Base-by-base conservation (phyloP, 2,797 vertebrate genomes). In the Megalops cyprinoides region DNA sequence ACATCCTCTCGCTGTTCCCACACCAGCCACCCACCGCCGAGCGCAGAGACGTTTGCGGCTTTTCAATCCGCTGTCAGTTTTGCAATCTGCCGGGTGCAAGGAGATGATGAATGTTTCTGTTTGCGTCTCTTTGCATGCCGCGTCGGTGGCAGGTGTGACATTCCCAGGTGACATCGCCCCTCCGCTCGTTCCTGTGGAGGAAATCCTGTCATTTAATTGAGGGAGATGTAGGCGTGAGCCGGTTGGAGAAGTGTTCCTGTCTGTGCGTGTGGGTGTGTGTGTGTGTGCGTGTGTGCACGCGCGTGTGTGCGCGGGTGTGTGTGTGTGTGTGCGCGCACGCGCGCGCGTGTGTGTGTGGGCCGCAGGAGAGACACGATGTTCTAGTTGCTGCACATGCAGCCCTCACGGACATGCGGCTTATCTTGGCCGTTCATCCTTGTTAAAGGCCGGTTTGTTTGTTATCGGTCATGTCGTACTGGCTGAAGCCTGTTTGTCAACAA, bases 1-100 rank as follows among this genome's bases (percentile, higher is more conserved):
- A 86, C 84, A 65, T 69, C 48, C 56, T n/a, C 39, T n/a, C n/a
- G n/a, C n/a, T n/a, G n/a, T n/a, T n/a, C n/a, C n/a, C n/a, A n/a
- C n/a, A n/a, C n/a, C n/a, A n/a, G n/a, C n/a, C n/a, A n/a, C n/a
- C n/a, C n/a, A n/a, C n/a, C n/a, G n/a, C n/a, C n/a, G n/a, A n/a
- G n/a, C n/a, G n/a, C n/a, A n/a, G n/a, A n/a, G n/a, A n/a, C n/a
- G n/a, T n/a, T n/a, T n/a, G n/a, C n/a, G 12, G 25, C 20, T 12
- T 48, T 55, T 62, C 39, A 20, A 23, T 23, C 58, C 76, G 28
- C 37, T 46, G 23, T 8, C 23, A 71, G 53, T 49, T 67, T 80
- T 81, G 56, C 74, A 82, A 73, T 78, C 53, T 79, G 76, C 49
- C 53, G 78, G 55, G 60, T 75, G 65, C 78, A 76, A 76, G 75